Evolutionary conservation across 2,113 vertebrate genomes (phyloP), one percentile per base, ranked within the genome.

Genomic region (Brachyhypopomus gauderio): DNA sequence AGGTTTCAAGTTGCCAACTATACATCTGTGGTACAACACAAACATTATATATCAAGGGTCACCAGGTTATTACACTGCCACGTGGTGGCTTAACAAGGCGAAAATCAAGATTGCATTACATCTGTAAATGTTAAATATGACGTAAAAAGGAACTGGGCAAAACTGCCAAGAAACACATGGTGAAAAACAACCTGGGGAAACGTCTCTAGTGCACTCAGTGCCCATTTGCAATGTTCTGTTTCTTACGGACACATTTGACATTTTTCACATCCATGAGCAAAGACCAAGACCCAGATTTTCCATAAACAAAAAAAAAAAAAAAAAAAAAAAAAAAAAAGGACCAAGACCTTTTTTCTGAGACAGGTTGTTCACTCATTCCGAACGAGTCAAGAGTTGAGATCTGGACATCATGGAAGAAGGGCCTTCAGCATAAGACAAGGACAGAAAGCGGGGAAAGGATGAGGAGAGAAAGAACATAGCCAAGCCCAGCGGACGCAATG

Each of bases 1-100:
- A 34, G 41, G 75, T 77, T 77, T 78, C 22, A 59, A 9, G 22
- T 71, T 79, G 59, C 66, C 14, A 22, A 22, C 66, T 70, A 22
- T 70, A 20, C 17, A 8, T 19, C 11, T 69, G 76, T 11, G 23
- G 55, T 78, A 27, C 60, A 79, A 79, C 22, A 27, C 48, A 69
- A 34, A 59, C 36, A 41, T 22, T 58, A 30, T n/a, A 45, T 14
- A 41, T 23, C 77, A 72, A 12, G 30, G 23, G 59, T 41, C 9
- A 23, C 25, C 25, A 41, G 17, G 11, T 8, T 36, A 27, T 34
- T 78, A 38, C 20, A 20, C 52, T 11, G 30, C 3, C 20, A 2
- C 9, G 52, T 36, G 3, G 6, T 56, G 20, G 64, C 64, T 20
- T 67, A 38, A 36, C 64, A 67, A 36, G 25, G 9, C 45, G 45